Conservation (phyloP, 2,113 vertebrate genomes). For the Gobiocypris rarus region DNA sequence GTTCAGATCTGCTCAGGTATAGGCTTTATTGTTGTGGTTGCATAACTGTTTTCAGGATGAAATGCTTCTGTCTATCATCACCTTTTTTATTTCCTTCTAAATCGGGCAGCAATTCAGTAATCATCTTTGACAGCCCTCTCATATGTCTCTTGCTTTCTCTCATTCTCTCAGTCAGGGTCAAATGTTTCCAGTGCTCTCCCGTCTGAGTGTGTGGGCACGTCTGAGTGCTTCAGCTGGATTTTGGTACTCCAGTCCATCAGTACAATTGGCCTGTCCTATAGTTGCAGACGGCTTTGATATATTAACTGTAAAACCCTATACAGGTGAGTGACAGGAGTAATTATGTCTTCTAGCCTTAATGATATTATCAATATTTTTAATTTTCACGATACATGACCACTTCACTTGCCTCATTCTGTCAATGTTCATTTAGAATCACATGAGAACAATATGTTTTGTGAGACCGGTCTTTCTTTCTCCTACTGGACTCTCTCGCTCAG, state of each 20-base stretch:
- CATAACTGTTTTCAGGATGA: slow-evolving; percentile 7
- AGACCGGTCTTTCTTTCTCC: background rate
- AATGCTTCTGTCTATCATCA: slow-evolving; percentile 2
- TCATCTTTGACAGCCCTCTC: slow-evolving; percentile 20
- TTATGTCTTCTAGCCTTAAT: background rate
- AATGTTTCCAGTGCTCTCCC: background rate
- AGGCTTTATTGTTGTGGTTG: background rate
- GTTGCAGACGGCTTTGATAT: background rate
- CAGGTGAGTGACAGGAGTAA: background rate
- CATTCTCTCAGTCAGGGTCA: slow-evolving; percentile 4
- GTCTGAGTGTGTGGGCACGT: slow-evolving; percentile 16
- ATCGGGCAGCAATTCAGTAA: background rate
- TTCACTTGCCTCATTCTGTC: background rate
- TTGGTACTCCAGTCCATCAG: background rate
- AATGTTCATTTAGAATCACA: background rate
- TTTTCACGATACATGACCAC: background rate
- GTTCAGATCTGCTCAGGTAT: background rate
- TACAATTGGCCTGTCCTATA: background rate
- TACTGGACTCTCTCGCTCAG: background rate
- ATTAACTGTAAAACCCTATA: slow-evolving; percentile 3
- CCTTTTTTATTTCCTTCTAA: slow-evolving; percentile 9
- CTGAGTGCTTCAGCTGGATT: background rate
- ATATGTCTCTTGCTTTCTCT: slow-evolving; percentile 3
- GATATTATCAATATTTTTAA: background rate
- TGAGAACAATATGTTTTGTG: background rate